phyloP scores from a whole-genome alignment of 2,888 invertebrate genomes.

The Nysson spinosus region DNA sequence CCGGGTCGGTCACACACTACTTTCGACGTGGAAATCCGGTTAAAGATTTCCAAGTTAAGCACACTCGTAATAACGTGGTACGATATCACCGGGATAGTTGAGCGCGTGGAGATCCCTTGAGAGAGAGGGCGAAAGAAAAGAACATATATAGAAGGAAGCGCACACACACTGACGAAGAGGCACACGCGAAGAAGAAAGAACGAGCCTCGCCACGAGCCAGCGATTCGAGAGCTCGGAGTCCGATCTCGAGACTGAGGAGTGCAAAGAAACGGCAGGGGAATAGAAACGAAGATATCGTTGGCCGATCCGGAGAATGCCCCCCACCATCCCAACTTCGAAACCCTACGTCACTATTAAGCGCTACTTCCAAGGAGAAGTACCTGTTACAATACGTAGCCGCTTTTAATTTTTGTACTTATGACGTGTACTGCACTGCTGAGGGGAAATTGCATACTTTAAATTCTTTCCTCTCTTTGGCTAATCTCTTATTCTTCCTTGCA shows the following conservation, averaged over 20 bases:
- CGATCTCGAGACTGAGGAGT: conserved; percentile 54
- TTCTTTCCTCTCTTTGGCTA: too few species aligned
- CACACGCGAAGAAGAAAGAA: conserved; percentile 9
- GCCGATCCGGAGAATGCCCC: conserved; percentile 30
- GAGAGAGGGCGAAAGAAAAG: too few species aligned
- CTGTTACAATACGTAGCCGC: not conserved
- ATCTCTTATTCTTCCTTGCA: too few species aligned
- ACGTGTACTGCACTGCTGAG: too few species aligned
- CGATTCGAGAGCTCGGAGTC: conserved; percentile 57
- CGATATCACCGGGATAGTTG: too few species aligned
- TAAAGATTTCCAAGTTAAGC: too few species aligned
- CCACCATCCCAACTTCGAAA: conserved; percentile 28
- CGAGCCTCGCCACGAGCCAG: conserved; percentile 49
- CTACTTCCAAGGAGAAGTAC: conserved; percentile 4
- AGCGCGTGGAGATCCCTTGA: too few species aligned
- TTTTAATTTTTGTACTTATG: not conserved
- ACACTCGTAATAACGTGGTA: too few species aligned
- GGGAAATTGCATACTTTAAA: too few species aligned
- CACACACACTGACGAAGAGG: too few species aligned
- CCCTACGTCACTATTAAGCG: conserved; percentile 10
- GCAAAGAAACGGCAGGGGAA: conserved; percentile 21
- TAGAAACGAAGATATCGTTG: conserved; percentile 49
- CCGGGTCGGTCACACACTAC: not conserved
- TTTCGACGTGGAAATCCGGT: not conserved
- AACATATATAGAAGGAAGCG: too few species aligned